Percentiles rank a stretch among this genome's conserved stretches.
phyloP scores from a whole-genome alignment of 2,113 vertebrate species.

The Tauraco erythrolophus region DNA sequence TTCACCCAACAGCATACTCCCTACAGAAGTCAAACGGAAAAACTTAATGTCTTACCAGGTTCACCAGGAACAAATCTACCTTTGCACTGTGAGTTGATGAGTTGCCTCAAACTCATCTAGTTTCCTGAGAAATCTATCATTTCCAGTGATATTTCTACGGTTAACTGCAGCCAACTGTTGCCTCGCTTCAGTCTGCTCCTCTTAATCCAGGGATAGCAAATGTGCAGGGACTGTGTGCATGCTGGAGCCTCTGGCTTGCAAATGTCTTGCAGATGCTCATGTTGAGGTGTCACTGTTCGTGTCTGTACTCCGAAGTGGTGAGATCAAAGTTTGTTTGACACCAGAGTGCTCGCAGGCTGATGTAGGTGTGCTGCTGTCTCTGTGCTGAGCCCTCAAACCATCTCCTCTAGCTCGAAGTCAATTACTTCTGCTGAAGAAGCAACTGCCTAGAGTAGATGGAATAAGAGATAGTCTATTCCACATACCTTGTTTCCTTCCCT shows the following conservation, averaged over 20 bases:
- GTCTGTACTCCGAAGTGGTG: not conserved
- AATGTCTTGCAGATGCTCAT: not conserved
- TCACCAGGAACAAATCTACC: not conserved
- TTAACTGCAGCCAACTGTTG: not conserved
- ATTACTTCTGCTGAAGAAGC: not conserved
- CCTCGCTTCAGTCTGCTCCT: not conserved
- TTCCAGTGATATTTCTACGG: not conserved
- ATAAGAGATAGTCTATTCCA: not conserved
- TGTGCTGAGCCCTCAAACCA: not conserved
- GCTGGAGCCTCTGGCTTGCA: not conserved
- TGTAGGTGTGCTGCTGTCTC: not conserved
- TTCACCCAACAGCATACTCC: not conserved
- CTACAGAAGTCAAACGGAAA: not conserved
- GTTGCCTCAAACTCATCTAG: not conserved
- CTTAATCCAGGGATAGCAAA: not conserved
- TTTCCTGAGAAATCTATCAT: not conserved
- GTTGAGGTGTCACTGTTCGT: not conserved
- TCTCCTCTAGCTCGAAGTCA: not conserved
- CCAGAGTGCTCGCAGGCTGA: not conserved
- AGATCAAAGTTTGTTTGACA: not conserved
- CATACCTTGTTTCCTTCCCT: not conserved
- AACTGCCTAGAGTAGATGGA: not conserved
- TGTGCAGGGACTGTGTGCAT: accelerated
- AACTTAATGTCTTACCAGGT: not conserved
- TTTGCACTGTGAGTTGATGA: not conserved